Evolutionary conservation across 1,140 invertebrate genomes (phyloP), one percentile per base, ranked within the genome.

Genomic region (Mya arenaria): DNA sequence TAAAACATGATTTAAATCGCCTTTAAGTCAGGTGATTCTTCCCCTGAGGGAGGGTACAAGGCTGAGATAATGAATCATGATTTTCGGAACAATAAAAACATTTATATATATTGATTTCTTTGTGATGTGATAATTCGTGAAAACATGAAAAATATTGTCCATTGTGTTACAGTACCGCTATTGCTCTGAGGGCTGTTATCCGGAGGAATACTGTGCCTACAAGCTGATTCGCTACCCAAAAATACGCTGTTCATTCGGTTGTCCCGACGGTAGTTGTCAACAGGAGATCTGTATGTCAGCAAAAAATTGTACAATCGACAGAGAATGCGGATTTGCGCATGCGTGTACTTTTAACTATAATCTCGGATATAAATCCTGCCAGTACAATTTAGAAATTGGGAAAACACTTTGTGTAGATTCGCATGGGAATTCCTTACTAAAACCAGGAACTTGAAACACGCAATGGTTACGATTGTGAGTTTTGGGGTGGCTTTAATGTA

Each of bases 361-460:
- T 63, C 86, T 91, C 0, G 90, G 90, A 30, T 91, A 91, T 65
- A 37, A 79, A 60, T 86, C 86, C 1, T 91, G 90, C 52, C 90
- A 91, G 71, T 91, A 90, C 69, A 88, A 91, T 63, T 84, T 91
- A 28, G 88, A 90, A 65, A 89, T 91, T 30, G 90, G 89, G 1
- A 87, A 78, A 96, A 93, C 88, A 94, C 94, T 58, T 93, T 92
- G 91, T 96, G 96, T 10, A 95, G 95, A 91, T 41, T 41, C 37
- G 5, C 60, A 81, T 4, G 78, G 78, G 15, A 55, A 68, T 56
- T 66, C 75, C 23, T 39, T 78, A 19, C 34, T 37, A 13, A 78
- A 68, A 68, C 62, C 39, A 6, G 25, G 19, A 3, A 52, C 17
- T 52, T 52, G 48, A 52, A n/a, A n/a, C n/a, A n/a, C n/a, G n/a